phyloP scores from a whole-genome alignment of 92 coral and sea anemone species.

The Hydrozoanthus gracilis region DNA sequence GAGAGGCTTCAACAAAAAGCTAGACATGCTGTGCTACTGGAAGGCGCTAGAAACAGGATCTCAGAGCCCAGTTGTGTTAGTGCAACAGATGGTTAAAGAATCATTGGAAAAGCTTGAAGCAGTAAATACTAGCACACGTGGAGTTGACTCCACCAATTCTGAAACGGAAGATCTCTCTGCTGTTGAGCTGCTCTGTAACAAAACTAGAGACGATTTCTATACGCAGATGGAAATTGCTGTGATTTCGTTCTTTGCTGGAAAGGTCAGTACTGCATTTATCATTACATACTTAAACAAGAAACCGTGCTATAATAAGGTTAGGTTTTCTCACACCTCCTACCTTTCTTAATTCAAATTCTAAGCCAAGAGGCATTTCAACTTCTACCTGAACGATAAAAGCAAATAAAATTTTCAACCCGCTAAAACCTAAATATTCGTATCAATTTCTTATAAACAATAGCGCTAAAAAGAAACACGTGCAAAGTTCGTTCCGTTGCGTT shows the following conservation, averaged over 20 bases:
- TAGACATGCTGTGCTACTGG: constrained; percentile 85
- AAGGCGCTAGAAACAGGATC: constrained; percentile 59
- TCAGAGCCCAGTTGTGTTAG: constrained; percentile 59
- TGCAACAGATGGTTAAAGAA: constrained; percentile 68
- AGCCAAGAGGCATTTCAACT: no score
- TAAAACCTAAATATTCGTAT: no score
- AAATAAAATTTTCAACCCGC: no score
- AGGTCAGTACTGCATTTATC: constrained; percentile 18
- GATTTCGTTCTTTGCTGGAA: constrained; percentile 66
- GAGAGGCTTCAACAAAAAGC: constrained; percentile 52
- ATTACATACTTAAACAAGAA: no score
- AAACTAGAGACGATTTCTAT: constrained; percentile 52
- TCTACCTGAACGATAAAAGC: no score
- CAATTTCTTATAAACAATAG: no score
- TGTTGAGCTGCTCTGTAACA: constrained; percentile 60
- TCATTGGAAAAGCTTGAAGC: constrained; percentile 60
- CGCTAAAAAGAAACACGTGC: no score
- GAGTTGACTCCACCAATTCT: constrained; percentile 48
- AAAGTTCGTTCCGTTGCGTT: no score
- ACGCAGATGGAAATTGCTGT: constrained; percentile 77
- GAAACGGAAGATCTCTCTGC: constrained; percentile 52
- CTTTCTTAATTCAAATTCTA: background rate
- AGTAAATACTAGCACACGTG: background rate
- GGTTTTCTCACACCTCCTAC: background rate
- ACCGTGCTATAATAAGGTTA: background rate